Evolutionary conservation across 2,113 vertebrate genomes (phyloP).

Genomic region (Oceanodroma tethys): DNA sequence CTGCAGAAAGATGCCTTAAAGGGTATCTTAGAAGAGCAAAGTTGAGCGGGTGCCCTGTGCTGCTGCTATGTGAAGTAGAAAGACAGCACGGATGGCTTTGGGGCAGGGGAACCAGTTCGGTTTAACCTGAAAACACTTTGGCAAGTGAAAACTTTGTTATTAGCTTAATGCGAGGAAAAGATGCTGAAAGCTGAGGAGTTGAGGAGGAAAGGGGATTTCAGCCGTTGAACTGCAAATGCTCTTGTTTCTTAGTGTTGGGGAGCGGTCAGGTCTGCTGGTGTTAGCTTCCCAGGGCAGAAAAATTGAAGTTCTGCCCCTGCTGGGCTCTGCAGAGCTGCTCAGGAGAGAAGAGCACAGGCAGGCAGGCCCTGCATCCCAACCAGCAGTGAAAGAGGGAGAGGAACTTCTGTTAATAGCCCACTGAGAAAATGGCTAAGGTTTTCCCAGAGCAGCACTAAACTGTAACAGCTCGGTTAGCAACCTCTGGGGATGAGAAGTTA

Average conservation of each 20-base stretch:
- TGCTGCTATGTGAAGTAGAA: not conserved
- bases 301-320: not conserved
- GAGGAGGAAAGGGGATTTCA: not conserved
- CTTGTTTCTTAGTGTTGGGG: rapidly evolving
- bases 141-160: not conserved
- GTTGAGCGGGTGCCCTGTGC: not conserved
- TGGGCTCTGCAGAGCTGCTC: not conserved
- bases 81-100: not conserved
- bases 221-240: not conserved
- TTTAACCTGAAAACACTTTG: not conserved
- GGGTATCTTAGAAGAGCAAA: not conserved
- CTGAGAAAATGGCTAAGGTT: not conserved
- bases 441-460: not conserved
- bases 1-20: not conserved
- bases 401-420: not conserved
- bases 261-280: rapidly evolving
- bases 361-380: not conserved
- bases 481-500: not conserved
- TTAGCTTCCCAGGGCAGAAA: not conserved
- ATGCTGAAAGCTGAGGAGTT: not conserved
- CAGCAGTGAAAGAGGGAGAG: not conserved
- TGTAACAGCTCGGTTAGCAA: not conserved
- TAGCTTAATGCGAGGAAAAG: not conserved
- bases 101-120: not conserved
- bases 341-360: not conserved